Evolutionary conservation across 2,797 vertebrate genomes (phyloP), one percentile per base, ranked within the genome.

Genomic region (Oceanodroma leucorhoa): DNA sequence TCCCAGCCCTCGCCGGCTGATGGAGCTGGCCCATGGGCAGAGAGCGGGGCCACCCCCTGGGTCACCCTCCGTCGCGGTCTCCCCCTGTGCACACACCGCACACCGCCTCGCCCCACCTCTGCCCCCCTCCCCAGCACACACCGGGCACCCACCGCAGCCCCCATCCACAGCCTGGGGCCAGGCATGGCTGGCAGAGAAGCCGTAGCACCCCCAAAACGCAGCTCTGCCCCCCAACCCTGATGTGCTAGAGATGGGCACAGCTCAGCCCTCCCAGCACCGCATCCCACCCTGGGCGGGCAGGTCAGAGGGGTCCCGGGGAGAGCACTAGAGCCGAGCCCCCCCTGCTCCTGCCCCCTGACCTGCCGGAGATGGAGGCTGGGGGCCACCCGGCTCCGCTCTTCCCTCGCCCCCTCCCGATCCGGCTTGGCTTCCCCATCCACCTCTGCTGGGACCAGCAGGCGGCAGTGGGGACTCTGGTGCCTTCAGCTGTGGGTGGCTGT

Each of bases 381-480:
- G 26, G 19, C 19, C n/a, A 3, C 43, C 55, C 2, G 24, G 81
- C 60, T 66, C 87, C 5, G 3, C 57, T 40, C 46, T 34, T 27
- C 54, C 72, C 50, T 67, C 4, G 5, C 26, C 32, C 64, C 9
- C 32, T 80, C 83, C 84, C 24, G 20, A 7, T 64, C 64, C 34
- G 40, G 92, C 97, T 97, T 97, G 94, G 92, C 93, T 96, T 94
- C 82, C 81, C 93, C 82, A 86, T 69, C 92, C 95, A 73, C 79
- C 80, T 72, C 80, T 62, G 93, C 88, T 94, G 94, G 87, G 94
- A 90, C 81, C 78, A 60, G 69, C 2, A 46, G 83, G 89, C 60
- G 41, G 79, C 77, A 67, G 92, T 23, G 38, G 83, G 94, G 79
- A 87, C 71, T 92, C 76, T 30, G 95, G 96, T 97, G 96, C 96